Evolutionary conservation across 2,113 vertebrate species (phyloP).

Genomic region (Mungos mungo): DNA sequence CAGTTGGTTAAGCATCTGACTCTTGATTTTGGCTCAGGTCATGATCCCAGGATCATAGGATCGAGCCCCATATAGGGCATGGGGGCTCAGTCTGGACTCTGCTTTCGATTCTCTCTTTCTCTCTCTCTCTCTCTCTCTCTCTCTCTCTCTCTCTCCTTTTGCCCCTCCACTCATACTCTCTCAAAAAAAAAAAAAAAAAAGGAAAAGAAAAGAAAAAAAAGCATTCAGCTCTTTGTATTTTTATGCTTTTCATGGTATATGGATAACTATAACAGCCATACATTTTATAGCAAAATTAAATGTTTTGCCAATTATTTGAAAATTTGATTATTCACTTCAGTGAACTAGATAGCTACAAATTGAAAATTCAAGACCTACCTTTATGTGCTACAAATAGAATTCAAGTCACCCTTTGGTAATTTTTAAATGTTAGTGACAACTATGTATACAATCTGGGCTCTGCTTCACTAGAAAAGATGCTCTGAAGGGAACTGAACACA

Average conservation of each 20-base stretch:
- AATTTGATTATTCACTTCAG: not conserved
- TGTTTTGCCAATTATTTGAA: not conserved
- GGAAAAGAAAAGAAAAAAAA: not conserved
- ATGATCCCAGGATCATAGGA: no score
- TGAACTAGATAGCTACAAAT: not conserved
- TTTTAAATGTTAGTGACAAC: not conserved
- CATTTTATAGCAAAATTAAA: not conserved
- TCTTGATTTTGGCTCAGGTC: no score
- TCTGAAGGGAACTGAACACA: slow-evolving; percentile 55
- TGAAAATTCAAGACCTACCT: not conserved
- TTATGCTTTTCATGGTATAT: not conserved
- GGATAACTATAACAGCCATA: not conserved
- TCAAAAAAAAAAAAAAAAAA: no score
- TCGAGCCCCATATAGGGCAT: no score
- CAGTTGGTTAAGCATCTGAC: no score
- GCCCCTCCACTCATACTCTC: no score
- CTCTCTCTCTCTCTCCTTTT: no score
- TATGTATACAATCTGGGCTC: not conserved
- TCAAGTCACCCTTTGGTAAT: not conserved
- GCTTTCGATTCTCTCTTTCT: no score
- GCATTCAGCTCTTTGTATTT: not conserved
- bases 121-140: no score
- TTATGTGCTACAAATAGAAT: not conserved
- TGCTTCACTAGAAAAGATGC: slow-evolving; percentile 48
- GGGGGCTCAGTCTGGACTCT: no score